A percentile compares a stretch with the other conserved stretches of the same genome.
Evolutionary conservation across 2,888 invertebrate genomes (phyloP).

Genomic region (Xestobium rufovillosum): DNA sequence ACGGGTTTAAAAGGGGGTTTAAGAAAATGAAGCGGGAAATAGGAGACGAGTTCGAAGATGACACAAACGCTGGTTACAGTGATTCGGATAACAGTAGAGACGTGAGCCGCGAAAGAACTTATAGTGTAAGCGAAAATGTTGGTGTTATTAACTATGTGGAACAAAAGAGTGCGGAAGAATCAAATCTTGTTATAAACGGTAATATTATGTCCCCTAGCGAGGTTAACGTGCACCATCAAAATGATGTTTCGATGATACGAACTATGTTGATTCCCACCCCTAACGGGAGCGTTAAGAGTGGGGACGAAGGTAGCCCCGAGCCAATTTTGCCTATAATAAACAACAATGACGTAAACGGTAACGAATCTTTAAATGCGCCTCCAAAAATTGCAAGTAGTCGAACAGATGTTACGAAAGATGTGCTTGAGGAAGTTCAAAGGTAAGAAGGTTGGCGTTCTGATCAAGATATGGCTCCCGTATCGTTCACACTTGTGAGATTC

Average conservation of each 20-base stretch:
- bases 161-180: too few relatives aligned
- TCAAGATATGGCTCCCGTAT: too few relatives aligned
- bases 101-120: background rate
- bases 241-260: slow-evolving; percentile 37
- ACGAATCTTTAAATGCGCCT: slow-evolving; percentile 29
- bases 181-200: too few relatives aligned
- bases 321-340: slow-evolving; percentile 25
- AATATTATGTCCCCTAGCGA: slow-evolving; percentile 1
- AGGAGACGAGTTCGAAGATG: slow-evolving; percentile 12
- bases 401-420: slow-evolving; percentile 51
- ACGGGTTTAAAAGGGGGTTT: slow-evolving; percentile 43
- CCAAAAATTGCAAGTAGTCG: slow-evolving; percentile 18
- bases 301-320: slow-evolving; percentile 22
- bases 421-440: slow-evolving; percentile 62
- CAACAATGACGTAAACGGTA: slow-evolving; percentile 33
- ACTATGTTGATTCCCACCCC: slow-evolving; percentile 36
- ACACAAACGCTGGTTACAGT: slow-evolving; percentile 1
- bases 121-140: too few relatives aligned
- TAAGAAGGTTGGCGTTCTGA: slow-evolving; percentile 34
- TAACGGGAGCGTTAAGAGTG: slow-evolving; percentile 21
- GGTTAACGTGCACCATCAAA: slow-evolving; percentile 9
- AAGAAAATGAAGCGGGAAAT: slow-evolving; percentile 50
- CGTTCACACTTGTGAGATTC: too few relatives aligned
- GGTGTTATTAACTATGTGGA: too few relatives aligned
- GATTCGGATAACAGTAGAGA: background rate